Evolutionary conservation across 2,888 invertebrate species (phyloP), one percentile per base, ranked within the genome.

Genomic region (Apotomis capreana): DNA sequence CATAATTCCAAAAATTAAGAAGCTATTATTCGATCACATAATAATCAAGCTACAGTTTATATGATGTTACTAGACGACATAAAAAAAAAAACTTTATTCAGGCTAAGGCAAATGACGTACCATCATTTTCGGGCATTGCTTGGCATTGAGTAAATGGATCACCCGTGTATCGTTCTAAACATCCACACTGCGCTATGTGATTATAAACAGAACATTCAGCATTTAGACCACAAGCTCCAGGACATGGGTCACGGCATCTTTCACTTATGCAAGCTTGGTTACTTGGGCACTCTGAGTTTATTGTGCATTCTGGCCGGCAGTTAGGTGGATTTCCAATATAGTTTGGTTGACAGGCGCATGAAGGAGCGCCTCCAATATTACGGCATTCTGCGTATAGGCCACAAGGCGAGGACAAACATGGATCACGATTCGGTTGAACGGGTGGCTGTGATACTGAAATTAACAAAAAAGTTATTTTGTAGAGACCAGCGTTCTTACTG

Each of bases 381-480:
- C 94, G 91, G 81, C 96, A 96, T 77, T 94, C 94, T 4, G 95
- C 94, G 80, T 95, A 95, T 12, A 94, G 85, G 37, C 96, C 96
- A 82, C 96, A 96, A 5, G 95, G 95, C n/a, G 96, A 95, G 57
- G 95, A 95, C 15, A 94, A 87, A 80, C 96, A 96, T 8, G 96
- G 95, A 83, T 96, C 94, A 75, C 74, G 68, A 46, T 78, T 74
- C 62, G 83, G 69, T 73, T 80, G 79, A 68, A 78, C 78, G 55
- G 87, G 88, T 65, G 89, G 87, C 76, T 85, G 84, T 13, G 88
- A 89, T 70, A 88, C 91, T 92, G 79, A 74, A 88, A 87, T 77
- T 15, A 77, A 76, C 40, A n/a, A 8, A 67, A 55, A 40, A 51
- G 36, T 55, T 49, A 60, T 10, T 51, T 12, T 62, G 9, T 64